Conservation (phyloP, 2,888 invertebrate species). For the Acanthopleura granulata region DNA sequence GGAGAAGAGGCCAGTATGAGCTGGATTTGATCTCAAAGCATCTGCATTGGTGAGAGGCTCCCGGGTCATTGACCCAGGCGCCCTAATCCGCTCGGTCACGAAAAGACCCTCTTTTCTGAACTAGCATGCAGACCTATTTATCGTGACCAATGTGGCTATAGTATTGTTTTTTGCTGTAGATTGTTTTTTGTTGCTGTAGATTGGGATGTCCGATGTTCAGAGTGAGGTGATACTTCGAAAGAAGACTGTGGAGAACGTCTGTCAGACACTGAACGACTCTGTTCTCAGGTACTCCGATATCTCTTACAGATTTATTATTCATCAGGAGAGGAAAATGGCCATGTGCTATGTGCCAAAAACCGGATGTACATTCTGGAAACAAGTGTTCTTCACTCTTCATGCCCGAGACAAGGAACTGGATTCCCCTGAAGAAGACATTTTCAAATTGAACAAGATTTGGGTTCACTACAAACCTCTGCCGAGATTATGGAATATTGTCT, state of each 20-base stretch:
- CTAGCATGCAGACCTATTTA: too few species aligned
- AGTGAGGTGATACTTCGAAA: too few species aligned
- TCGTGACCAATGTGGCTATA: too few species aligned
- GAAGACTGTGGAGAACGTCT: not conserved
- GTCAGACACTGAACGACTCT: not conserved
- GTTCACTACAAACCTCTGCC: conserved; percentile 24
- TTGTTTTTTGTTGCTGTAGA: too few species aligned
- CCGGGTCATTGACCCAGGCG: too few species aligned
- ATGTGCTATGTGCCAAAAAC: conserved; percentile 25
- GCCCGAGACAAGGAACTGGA: not conserved
- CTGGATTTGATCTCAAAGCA: too few species aligned
- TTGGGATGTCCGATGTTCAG: too few species aligned
- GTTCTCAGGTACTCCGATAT: not conserved
- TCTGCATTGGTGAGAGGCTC: too few species aligned
- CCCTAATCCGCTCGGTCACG: too few species aligned
- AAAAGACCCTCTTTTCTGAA: too few species aligned
- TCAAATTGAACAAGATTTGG: not conserved
- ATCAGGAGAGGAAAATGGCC: conserved; percentile 27
- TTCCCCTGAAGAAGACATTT: not conserved
- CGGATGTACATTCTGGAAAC: not conserved
- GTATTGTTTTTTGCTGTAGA: too few species aligned
- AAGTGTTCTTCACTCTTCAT: not conserved
- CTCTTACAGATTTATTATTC: conserved; percentile 16
- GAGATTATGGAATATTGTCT: conserved; percentile 28
- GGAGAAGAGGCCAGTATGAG: too few species aligned